These are phyloP conservation scores for Clistopyga incitator DNA, from an alignment of 2,888 invertebrate genomes.

Conservation along the genomic window DNA sequence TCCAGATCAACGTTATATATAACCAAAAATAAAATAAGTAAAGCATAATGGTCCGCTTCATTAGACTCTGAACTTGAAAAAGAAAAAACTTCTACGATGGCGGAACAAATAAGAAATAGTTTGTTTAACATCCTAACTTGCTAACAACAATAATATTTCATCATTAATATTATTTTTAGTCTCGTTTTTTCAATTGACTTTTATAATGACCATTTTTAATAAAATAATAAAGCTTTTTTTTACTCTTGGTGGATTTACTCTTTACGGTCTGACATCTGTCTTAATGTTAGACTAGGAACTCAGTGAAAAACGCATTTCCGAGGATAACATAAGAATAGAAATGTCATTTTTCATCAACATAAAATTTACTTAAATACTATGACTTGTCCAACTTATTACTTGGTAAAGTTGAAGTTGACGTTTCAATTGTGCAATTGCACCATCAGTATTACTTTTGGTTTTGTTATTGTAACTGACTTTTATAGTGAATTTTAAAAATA, in stretches of 20 bases:
- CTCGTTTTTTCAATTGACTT: constrained; percentile 17
- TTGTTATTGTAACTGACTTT: no score
- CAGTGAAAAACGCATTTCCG: no score
- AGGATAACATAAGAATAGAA: no score
- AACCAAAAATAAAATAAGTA: neutral
- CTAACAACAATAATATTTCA: constrained; percentile 30
- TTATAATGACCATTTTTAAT: constrained; percentile 20
- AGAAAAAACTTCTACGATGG: neutral
- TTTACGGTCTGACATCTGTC: constrained; percentile 26
- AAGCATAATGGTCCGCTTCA: neutral
- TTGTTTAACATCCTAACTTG: constrained; percentile 18
- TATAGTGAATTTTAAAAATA: no score
- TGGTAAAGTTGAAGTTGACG: no score
- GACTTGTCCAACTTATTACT: no score
- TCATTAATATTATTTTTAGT: constrained; percentile 28
- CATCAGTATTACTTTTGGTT: no score
- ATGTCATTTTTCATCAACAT: no score
- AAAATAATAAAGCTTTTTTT: constrained; percentile 29
- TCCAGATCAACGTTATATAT: neutral
- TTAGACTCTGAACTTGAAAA: neutral
- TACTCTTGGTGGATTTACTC: no score
- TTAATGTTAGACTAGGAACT: no score
- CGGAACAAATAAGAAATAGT: neutral
- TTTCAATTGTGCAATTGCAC: no score
- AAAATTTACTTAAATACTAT: no score